phyloP scores from a whole-genome alignment of 2,888 invertebrate genomes.

The Didymodactylos carnosus region DNA sequence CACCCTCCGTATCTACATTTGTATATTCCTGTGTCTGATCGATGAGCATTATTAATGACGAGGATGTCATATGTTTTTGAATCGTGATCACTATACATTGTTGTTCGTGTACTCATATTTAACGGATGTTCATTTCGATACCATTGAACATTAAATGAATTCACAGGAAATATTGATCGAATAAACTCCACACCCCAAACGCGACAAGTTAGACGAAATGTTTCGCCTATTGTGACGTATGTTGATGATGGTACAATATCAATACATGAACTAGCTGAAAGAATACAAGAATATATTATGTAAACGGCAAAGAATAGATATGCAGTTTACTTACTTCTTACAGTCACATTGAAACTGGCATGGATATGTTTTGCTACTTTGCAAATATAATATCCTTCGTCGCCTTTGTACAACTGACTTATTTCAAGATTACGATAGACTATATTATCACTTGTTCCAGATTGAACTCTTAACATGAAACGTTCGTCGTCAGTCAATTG shows the following conservation, averaged over 20 bases:
- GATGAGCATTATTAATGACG: not conserved
- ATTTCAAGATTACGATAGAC: not conserved
- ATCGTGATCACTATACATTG: not conserved
- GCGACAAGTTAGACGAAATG: not conserved
- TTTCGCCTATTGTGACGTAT: not conserved
- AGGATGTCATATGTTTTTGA: not conserved
- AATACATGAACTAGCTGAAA: not conserved
- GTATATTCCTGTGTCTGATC: not conserved
- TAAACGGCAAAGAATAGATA: no score
- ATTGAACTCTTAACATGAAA: not conserved
- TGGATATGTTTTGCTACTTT: not conserved
- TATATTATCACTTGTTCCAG: no score
- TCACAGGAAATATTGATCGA: no score
- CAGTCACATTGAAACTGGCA: not conserved
- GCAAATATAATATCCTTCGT: not conserved
- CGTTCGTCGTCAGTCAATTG: not conserved
- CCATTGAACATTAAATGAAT: not conserved
- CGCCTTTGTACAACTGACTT: not conserved
- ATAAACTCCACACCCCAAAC: no score
- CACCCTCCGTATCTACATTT: not conserved
- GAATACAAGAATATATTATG: not conserved
- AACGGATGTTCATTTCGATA: not conserved
- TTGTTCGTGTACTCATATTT: not conserved
- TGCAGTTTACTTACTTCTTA: not conserved
- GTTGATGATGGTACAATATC: not conserved